Base-by-base conservation (phyloP, 1,140 invertebrate genomes). In the Bombus picipes region DNA sequence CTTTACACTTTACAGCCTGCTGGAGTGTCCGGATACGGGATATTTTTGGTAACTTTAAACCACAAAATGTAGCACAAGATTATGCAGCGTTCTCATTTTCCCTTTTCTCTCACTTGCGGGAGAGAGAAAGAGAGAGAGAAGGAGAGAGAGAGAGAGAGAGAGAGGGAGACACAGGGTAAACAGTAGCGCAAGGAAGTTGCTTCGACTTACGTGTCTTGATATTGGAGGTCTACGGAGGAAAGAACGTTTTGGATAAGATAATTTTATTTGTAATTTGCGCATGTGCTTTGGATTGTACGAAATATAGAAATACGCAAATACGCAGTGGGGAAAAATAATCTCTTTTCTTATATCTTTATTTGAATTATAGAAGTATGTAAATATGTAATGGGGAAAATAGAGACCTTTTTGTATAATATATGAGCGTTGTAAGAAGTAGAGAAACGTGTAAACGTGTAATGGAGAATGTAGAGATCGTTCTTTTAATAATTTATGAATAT, bases 11-110 rank as follows among this genome's bases (percentile, higher is more conserved):
- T 91, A 91, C 85, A 88, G 88, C 83, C 81, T 68, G 41, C 76
- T 88, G 86, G 87, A 89, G 87, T 90, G 90, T 89, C 89, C 88
- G 88, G 90, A 91, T 87, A 91, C 87, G 87, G 88, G 92, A 93
- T 93, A 94, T 92, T 94, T 93, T 93, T 83, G 90, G 92, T 94
- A 94, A 94, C 91, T 86, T 88, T 92, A 93, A 91, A 93, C 93
- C 83, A 86, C 83, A 89, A 89, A 86, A 90, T 89, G 85, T 86
- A 79, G 72, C 47, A 59, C 68, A 78, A 83, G 88, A 85, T 85
- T 77, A 59, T 68, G 62, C 37, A 53, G 34, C 41, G 13, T 72
- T 39, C 39, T 34, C 28, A 28, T 72, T 41, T 41, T 43, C 9
- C 76, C 25, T 9, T 32, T 70, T 57, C 22, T 81, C 85, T 68